Evolutionary conservation across 2,797 vertebrate species (phyloP), one percentile per base, ranked within the genome.

Genomic region (Dipus sagitta): DNA sequence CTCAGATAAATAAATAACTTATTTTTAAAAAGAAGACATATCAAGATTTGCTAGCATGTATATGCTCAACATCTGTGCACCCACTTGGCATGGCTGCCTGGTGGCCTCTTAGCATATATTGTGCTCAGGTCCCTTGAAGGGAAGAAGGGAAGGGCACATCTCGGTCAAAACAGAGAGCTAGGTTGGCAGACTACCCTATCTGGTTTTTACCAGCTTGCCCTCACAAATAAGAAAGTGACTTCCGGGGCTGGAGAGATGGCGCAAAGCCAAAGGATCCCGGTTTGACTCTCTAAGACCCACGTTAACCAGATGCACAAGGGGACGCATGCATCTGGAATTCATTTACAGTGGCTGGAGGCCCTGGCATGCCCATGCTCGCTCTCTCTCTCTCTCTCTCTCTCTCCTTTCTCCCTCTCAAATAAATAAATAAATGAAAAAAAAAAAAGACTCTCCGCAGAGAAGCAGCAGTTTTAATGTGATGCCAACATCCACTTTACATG

Each of bases 151-250:
- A 81, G 21, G 65, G 30, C 60, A 11, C 26, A 79, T 82, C 87
- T 38, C 88, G 87, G 85, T 47, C 79, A 81, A 79, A 65, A 80
- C 85, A 82, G 14, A 12, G 28, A 87, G 74, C 64, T 80, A 78
- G 32, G 89, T 77, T 94, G 91, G 74, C 38, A 94, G 91, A 87
- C 84, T 89, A 32, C 0, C 0, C 75, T 79, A 58, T 90, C 54
- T 91, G 85, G 38, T 84, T 96, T 92, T 88, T 94, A 68, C 42
- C 79, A 86, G 90, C 42, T 81, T 85, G 52, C 65, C 42, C 47
- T 93, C 85, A 90, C 34, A 88, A 86, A 82, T 68, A 88, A 30
- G 80, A 86, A 91, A 72, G 24, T 81, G 47, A 64, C 62, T 64
- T 64, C 5, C 6, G 58, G 58, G 58, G 58, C 13, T 60, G 58